phyloP scores from a whole-genome alignment of 2,888 invertebrate species.

The Sisyra nigra region DNA sequence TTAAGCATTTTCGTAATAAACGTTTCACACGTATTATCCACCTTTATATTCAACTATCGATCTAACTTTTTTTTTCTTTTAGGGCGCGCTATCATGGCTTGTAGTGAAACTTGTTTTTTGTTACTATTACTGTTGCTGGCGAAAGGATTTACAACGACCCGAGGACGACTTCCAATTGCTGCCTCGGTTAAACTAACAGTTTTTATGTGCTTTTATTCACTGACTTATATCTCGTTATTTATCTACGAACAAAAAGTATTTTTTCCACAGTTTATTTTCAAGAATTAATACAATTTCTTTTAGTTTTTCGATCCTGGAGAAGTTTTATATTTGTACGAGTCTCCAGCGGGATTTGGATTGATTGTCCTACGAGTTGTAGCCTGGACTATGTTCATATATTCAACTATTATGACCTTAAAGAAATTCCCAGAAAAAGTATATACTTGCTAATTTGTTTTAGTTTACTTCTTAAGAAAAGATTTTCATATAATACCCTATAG shows the following conservation, averaged over 20 bases:
- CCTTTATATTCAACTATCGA: too few species aligned
- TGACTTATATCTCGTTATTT: slow-evolving; percentile 59
- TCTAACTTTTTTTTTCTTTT: slow-evolving; percentile 21
- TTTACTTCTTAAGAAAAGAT: too few species aligned
- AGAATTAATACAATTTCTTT: slow-evolving; percentile 12
- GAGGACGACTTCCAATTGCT: slow-evolving; percentile 56
- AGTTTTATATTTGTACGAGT: slow-evolving; percentile 81
- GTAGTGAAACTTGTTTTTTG: slow-evolving; percentile 60
- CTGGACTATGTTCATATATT: slow-evolving; percentile 66
- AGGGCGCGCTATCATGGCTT: slow-evolving; percentile 57
- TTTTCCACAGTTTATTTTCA: slow-evolving; percentile 7
- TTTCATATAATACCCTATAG: too few species aligned
- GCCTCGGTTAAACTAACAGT: slow-evolving; percentile 62
- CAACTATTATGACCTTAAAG: slow-evolving; percentile 54
- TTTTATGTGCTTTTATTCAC: slow-evolving; percentile 61
- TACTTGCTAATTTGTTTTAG: too few species aligned
- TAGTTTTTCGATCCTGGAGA: slow-evolving; percentile 82
- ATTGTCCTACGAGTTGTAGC: slow-evolving; percentile 57
- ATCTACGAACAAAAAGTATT: slow-evolving; percentile 62
- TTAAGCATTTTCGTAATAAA: too few species aligned
- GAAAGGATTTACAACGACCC: slow-evolving; percentile 82
- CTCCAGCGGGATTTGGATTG: slow-evolving; percentile 74
- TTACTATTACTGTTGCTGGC: slow-evolving; percentile 66
- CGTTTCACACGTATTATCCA: too few species aligned
- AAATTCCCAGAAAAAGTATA: slow-evolving; percentile 75